phyloP scores from a whole-genome alignment of 1,140 invertebrate genomes.

The Aphaenogaster ashmeadi region DNA sequence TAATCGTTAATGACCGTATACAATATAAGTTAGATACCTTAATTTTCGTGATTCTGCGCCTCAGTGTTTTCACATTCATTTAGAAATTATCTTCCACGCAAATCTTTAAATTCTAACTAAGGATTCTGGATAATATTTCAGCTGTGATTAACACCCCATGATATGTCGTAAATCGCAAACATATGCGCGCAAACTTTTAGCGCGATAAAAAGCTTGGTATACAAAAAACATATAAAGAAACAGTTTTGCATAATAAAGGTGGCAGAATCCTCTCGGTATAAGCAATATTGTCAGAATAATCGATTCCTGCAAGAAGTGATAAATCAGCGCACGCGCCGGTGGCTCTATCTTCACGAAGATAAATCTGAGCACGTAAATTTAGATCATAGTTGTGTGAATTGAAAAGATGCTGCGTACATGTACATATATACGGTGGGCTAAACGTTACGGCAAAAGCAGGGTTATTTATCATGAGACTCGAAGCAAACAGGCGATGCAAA shows the following conservation, averaged over 20 bases:
- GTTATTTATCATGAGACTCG: conserved; percentile 58
- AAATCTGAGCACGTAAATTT: conserved; percentile 52
- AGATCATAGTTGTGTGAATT: conserved; percentile 58
- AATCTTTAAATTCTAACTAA: neutral
- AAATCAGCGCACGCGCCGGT: conserved; percentile 12
- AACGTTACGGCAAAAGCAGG: conserved; percentile 41
- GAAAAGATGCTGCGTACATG: conserved; percentile 39
- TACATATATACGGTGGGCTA: conserved; percentile 9
- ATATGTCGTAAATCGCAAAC: neutral
- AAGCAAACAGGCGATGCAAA: conserved; percentile 64
- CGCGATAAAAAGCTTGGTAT: neutral
- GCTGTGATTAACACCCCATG: neutral
- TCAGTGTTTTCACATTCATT: neutral
- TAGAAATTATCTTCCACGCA: neutral
- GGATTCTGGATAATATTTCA: neutral
- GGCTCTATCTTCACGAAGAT: conserved; percentile 49
- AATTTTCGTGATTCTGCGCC: neutral
- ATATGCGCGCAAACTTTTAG: neutral
- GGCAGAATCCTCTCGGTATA: neutral
- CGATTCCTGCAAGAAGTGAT: conserved; percentile 34
- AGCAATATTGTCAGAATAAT: conserved; percentile 45
- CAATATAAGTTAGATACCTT: neutral
- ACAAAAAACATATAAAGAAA: neutral
- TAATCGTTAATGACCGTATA: neutral
- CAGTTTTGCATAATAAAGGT: neutral